Evolutionary conservation across 2,888 invertebrate species (phyloP).

Genomic region (Aphelenchoides bicaudatus): DNA sequence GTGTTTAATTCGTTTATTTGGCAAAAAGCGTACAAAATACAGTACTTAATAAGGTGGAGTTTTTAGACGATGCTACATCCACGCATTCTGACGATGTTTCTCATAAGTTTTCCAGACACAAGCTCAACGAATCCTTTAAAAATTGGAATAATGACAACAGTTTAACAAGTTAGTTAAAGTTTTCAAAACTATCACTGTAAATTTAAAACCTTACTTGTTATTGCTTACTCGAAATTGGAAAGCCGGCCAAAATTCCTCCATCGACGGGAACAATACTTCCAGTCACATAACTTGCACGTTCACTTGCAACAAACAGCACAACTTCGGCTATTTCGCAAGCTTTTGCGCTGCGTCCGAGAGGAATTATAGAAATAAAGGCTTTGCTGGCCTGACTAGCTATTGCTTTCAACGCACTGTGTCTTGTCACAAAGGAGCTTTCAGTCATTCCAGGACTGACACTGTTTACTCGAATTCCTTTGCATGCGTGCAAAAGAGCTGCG

Average conservation of each 20-base stretch:
- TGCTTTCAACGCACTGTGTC: background rate
- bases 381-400: no score
- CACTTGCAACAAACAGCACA: background rate
- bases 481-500: background rate
- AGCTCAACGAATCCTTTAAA: background rate
- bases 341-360: background rate
- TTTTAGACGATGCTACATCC: slow-evolving; percentile 6
- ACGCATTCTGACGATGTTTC: slow-evolving; percentile 1
- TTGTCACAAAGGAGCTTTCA: background rate
- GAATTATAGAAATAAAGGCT: background rate
- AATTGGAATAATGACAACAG: slow-evolving; percentile 9
- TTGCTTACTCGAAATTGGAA: no score
- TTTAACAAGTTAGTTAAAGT: background rate
- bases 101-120: background rate
- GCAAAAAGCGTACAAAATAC: no score
- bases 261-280: background rate
- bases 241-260: background rate
- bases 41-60: background rate
- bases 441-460: slow-evolving; percentile 8
- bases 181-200: no score
- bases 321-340: background rate
- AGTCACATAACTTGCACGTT: background rate
- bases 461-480: slow-evolving; percentile 16
- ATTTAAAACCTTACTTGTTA: no score
- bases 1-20: background rate